Conservation (phyloP, 2,888 invertebrate species). For the Neocrepidodera transversa region DNA sequence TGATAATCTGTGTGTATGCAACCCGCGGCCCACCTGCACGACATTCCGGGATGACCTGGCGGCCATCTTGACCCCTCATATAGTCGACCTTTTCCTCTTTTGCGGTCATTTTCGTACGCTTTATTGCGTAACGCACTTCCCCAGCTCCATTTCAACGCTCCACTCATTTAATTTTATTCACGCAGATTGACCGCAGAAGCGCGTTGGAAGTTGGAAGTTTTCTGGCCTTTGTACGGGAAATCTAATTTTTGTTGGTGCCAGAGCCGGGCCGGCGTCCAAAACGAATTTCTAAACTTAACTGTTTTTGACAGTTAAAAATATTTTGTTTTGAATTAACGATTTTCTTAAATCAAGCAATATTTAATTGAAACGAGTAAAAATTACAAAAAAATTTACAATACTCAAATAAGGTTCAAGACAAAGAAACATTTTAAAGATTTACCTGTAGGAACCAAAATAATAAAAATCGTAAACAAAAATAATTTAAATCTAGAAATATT, state of each 20-base stretch:
- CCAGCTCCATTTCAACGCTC: constrained; percentile 35
- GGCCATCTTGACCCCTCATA: constrained; percentile 51
- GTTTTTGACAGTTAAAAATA: too few species aligned
- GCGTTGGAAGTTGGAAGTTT: constrained; percentile 18
- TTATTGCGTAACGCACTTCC: constrained; percentile 47
- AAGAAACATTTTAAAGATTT: too few species aligned
- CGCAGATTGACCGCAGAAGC: constrained; percentile 40
- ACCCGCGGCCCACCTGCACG: constrained; percentile 46
- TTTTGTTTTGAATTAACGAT: too few species aligned
- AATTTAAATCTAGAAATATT: too few species aligned
- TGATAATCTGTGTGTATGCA: constrained; percentile 53
- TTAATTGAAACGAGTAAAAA: too few species aligned
- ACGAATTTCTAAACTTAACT: too few species aligned
- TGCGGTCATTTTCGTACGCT: constrained; percentile 42
- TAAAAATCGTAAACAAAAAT: too few species aligned
- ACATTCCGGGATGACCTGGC: constrained; percentile 50
- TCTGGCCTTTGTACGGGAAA: constrained; percentile 21
- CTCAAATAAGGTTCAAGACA: too few species aligned
- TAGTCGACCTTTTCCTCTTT: constrained; percentile 37
- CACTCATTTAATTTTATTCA: constrained; percentile 43
- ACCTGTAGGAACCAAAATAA: too few species aligned
- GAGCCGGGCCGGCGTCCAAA: too few species aligned
- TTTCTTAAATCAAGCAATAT: too few species aligned
- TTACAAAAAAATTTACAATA: too few species aligned
- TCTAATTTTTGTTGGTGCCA: constrained; percentile 23